Percentiles rank a stretch among this genome's conserved stretches.
phyloP scores from a whole-genome alignment of 1,140 invertebrate genomes.

The Babylonia areolata region DNA sequence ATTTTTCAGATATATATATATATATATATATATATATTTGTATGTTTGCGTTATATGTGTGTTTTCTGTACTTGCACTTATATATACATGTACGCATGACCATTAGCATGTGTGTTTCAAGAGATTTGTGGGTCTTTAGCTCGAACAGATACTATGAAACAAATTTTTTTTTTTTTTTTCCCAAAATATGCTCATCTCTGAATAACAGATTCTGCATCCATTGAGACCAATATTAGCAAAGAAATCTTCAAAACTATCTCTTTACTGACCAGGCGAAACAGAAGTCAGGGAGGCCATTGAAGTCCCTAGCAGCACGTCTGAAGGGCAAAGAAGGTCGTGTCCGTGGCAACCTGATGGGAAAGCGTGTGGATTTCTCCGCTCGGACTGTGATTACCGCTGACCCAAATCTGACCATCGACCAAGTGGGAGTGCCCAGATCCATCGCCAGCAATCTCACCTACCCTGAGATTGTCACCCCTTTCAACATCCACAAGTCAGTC shows the following conservation, averaged over 20 bases:
- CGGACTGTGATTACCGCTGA: conserved; percentile 99
- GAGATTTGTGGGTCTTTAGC: background rate
- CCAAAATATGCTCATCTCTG: no score
- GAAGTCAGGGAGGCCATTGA: conserved; percentile 98
- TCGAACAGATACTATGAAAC: background rate
- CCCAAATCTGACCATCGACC: conserved; percentile 98
- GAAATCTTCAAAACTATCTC: background rate
- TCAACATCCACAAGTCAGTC: conserved; percentile 94
- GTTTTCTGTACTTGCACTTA: no score
- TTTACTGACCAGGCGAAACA: conserved; percentile 87
- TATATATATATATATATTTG: no score
- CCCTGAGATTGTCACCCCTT: conserved; percentile 99
- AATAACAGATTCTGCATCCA: no score
- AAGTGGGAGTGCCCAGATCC: conserved; percentile 96
- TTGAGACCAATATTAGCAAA: no score
- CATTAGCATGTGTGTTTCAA: background rate
- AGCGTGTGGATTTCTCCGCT: conserved; percentile 99
- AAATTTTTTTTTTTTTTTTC: no score
- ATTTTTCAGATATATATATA: no score
- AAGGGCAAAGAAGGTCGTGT: conserved; percentile 97
- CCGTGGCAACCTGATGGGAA: conserved; percentile 99
- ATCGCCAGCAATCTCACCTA: conserved; percentile 99
- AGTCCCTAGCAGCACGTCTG: conserved; percentile 91
- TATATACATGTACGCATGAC: no score
- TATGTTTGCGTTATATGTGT: no score